A percentile compares a stretch with the other conserved stretches of the same genome.
phyloP scores from a whole-genome alignment of 2,113 vertebrate genomes.

The Hylia prasina region DNA sequence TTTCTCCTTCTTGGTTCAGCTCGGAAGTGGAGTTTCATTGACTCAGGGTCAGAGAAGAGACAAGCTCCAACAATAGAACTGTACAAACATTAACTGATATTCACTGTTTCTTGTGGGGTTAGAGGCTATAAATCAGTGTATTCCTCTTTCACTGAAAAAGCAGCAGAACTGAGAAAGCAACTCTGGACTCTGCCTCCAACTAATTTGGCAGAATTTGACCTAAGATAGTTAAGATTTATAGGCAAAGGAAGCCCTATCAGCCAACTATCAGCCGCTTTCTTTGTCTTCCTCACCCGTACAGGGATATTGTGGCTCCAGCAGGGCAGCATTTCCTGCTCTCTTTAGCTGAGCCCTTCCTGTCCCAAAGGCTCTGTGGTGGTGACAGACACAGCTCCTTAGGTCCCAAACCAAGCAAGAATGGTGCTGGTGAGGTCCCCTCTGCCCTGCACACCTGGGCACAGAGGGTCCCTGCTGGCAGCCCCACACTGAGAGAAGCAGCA shows the following conservation, averaged over 20 bases:
- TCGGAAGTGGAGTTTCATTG: background rate
- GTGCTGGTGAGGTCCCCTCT: background rate
- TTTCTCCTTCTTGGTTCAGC: background rate
- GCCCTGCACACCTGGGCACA: background rate
- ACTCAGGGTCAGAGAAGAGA: background rate
- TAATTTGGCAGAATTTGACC: background rate
- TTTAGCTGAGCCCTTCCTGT: background rate
- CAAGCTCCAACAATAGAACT: background rate
- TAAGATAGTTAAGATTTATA: background rate
- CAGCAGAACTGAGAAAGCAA: background rate
- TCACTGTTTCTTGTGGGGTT: background rate
- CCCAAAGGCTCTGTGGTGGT: fast-evolving
- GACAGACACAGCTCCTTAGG: fast-evolving
- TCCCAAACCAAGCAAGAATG: fast-evolving
- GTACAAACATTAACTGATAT: background rate
- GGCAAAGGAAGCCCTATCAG: background rate
- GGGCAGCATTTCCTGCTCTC: background rate
- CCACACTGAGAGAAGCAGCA: background rate
- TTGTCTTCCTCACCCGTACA: background rate
- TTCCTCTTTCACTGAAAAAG: background rate
- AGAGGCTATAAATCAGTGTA: background rate
- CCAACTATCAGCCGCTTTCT: background rate
- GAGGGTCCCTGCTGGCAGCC: background rate
- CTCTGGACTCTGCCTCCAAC: background rate
- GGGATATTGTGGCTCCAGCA: background rate